phyloP scores from a whole-genome alignment of 2,797 vertebrate species.

The Emydoidea blandingii region DNA sequence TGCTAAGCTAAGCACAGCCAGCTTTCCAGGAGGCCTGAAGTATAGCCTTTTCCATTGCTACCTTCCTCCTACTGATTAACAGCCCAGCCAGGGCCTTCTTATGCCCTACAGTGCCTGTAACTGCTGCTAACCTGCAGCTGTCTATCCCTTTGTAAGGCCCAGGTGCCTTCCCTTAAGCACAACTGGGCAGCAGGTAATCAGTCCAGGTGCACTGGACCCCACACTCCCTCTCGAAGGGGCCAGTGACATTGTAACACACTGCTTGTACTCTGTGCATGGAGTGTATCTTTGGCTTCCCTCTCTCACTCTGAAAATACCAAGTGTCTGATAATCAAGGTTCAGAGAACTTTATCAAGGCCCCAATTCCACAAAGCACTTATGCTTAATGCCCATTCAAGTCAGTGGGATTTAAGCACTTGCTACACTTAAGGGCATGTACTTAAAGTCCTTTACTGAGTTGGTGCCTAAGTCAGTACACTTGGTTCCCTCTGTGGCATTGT shows the following conservation, averaged over 20 bases:
- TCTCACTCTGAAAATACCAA: background rate
- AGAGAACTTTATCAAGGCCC: background rate
- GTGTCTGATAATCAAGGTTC: background rate
- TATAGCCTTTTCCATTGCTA: background rate
- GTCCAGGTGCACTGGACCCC: background rate
- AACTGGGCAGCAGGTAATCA: background rate
- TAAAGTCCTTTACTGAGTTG: background rate
- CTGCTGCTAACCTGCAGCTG: background rate
- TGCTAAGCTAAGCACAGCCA: no score
- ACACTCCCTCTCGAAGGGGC: background rate
- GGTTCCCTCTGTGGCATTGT: background rate
- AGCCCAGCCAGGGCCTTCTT: background rate
- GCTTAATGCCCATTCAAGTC: background rate
- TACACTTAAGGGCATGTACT: background rate
- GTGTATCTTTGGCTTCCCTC: background rate
- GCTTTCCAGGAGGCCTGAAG: no score
- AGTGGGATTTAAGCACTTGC: background rate
- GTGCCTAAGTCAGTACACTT: background rate
- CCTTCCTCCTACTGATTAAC: background rate
- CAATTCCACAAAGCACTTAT: background rate
- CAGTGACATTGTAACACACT: background rate
- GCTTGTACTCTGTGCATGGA: background rate
- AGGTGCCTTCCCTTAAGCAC: background rate
- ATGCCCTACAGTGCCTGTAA: background rate
- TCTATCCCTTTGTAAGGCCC: background rate